Percentiles rank a stretch among this genome's conserved stretches.
Conservation (phyloP, 2,797 vertebrate species). For the Morelia viridis region DNA sequence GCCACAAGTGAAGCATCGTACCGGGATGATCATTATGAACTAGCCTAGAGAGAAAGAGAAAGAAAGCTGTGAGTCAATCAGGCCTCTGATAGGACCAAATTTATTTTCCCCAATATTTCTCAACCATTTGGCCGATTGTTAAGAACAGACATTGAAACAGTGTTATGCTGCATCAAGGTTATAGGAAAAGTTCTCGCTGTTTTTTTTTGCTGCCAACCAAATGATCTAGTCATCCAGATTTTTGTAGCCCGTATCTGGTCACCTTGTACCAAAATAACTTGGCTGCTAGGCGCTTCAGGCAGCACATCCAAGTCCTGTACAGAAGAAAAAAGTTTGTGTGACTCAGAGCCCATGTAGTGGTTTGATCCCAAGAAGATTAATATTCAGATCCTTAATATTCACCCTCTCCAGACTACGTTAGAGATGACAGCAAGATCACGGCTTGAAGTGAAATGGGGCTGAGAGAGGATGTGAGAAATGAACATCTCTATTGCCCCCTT, state of each 20-base stretch:
- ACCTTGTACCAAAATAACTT: not conserved
- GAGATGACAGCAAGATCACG: not conserved
- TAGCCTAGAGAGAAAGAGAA: not conserved
- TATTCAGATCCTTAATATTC: not conserved
- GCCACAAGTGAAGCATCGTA: conserved; percentile 91
- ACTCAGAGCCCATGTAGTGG: not conserved
- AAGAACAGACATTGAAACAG: not conserved
- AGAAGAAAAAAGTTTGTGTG: not conserved
- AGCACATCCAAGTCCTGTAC: not conserved
- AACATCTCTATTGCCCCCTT: not conserved
- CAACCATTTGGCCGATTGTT: not conserved
- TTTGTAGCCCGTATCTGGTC: not conserved
- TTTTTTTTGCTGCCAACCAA: not conserved
- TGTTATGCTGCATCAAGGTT: not conserved
- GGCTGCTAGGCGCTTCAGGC: not conserved
- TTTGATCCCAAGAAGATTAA: not conserved
- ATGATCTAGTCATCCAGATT: not conserved
- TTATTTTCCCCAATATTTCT: not conserved
- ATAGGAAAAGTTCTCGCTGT: not conserved
- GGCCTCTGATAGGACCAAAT: not conserved
- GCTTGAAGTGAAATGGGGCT: not conserved
- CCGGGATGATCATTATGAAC: conserved; percentile 87
- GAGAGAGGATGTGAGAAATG: not conserved
- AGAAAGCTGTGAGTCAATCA: not conserved
- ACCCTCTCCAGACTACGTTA: not conserved